A percentile compares a stretch with the other conserved stretches of the same genome.
phyloP scores from a whole-genome alignment of 1,140 invertebrate species.

The Drosophila lacertosa region DNA sequence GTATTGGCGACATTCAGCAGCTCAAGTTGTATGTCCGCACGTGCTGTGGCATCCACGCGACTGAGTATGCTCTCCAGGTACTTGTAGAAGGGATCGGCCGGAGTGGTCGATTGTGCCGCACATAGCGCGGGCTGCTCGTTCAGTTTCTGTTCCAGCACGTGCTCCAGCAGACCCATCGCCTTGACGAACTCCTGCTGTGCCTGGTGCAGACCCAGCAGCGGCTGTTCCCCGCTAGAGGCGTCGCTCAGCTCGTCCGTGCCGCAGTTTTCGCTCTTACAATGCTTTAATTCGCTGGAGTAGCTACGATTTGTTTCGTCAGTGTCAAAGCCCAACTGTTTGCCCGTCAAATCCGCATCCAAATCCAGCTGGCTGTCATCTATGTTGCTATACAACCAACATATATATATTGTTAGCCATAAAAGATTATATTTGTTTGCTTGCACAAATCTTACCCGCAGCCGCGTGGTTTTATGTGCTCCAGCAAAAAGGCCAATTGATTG shows the following conservation, averaged over 20 bases:
- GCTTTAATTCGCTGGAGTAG: neutral
- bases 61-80: slow-evolving; percentile 41
- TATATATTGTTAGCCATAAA: no score
- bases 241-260: neutral
- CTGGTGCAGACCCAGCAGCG: neutral
- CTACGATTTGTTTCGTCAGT: slow-evolving; percentile 4
- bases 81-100: slow-evolving; percentile 40
- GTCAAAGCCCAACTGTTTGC: neutral
- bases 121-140: neutral
- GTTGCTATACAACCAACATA: no score
- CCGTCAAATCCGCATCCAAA: no score
- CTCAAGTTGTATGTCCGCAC: slow-evolving; percentile 32
- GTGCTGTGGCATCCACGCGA: slow-evolving; percentile 20
- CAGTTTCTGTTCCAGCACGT: slow-evolving; percentile 12
- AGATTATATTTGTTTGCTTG: no score
- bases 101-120: neutral
- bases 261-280: neutral
- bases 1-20: slow-evolving; percentile 30
- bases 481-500: slow-evolving; percentile 16
- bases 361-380: neutral
- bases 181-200: slow-evolving; percentile 12
- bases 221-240: neutral
- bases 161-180: slow-evolving; percentile 36
- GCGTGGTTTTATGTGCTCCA: slow-evolving; percentile 19
- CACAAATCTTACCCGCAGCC: neutral